A percentile compares a stretch with the other conserved stretches of the same genome.
Conservation (phyloP, 2,113 vertebrate genomes). For the Junco hyemalis region DNA sequence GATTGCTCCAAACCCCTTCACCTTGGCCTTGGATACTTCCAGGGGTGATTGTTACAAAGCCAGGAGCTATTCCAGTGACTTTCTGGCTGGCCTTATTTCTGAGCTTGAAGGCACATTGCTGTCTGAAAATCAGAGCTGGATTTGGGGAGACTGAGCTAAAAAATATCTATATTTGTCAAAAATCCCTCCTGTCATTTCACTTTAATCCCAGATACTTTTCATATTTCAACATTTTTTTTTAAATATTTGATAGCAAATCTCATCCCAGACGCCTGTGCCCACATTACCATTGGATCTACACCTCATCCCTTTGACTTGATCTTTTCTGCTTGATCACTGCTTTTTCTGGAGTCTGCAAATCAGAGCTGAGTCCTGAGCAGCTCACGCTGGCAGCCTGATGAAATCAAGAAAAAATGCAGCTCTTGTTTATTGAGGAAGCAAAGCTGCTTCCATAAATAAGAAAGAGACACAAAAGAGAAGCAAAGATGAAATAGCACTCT, state of each 20-base stretch:
- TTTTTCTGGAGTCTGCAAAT: neutral
- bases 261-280: neutral
- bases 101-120: neutral
- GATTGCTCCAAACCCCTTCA: neutral
- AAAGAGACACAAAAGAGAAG: slow-evolving; percentile 11
- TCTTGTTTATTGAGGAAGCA: slow-evolving; percentile 31
- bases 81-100: neutral
- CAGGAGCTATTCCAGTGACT: neutral
- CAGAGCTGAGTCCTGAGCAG: neutral
- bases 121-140: neutral
- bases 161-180: neutral
- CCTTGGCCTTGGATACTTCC: neutral
- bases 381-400: neutral
- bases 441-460: slow-evolving; percentile 37
- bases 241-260: neutral
- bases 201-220: neutral
- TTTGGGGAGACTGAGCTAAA: neutral
- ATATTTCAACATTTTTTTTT: neutral
- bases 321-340: neutral
- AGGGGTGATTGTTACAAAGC: neutral
- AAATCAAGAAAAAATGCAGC: slow-evolving; percentile 12
- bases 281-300: neutral
- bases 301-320: neutral
- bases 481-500: neutral
- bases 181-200: neutral